A percentile compares a stretch with the other conserved stretches of the same genome.
Conservation (phyloP, 2,888 invertebrate genomes). For the Oxyteleia sp. region DNA sequence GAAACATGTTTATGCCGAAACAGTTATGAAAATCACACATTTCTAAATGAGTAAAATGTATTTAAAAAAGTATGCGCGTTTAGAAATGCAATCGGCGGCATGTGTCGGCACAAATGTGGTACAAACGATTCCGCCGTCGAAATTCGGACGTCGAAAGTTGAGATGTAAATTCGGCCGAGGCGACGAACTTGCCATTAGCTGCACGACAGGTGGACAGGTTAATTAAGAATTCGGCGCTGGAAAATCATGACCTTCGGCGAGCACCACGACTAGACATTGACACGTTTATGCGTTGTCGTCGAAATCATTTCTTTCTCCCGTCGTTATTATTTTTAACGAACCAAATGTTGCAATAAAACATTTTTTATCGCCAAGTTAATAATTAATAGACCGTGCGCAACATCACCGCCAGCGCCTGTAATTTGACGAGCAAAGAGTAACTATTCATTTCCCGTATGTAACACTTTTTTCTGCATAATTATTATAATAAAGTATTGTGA, state of each 20-base stretch:
- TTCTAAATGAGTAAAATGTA: no score
- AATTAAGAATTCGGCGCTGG: conserved; percentile 79
- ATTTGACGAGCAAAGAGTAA: conserved; percentile 30
- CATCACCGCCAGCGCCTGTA: not conserved
- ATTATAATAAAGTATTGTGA: conserved; percentile 57
- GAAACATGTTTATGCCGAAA: no score
- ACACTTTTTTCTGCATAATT: conserved; percentile 61
- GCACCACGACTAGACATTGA: conserved; percentile 67
- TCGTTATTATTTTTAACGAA: conserved; percentile 15
- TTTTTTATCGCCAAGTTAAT: conserved; percentile 28
- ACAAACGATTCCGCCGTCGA: conserved; percentile 40
- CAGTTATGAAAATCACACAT: no score
- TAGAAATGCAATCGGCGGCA: conserved; percentile 49
- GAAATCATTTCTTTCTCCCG: not conserved
- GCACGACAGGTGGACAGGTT: conserved; percentile 52
- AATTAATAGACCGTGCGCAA: conserved; percentile 41
- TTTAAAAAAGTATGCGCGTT: conserved; percentile 44
- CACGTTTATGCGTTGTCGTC: conserved; percentile 18
- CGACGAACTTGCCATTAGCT: conserved; percentile 57
- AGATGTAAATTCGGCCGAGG: conserved; percentile 65
- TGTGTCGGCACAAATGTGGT: conserved; percentile 1
- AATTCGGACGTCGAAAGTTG: conserved; percentile 73
- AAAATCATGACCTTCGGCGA: conserved; percentile 85
- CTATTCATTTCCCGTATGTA: conserved; percentile 47
- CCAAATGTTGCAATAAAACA: conserved; percentile 8